Base-by-base conservation (phyloP, 1,140 invertebrate genomes). In the Akabosia matsudoensis region DNA sequence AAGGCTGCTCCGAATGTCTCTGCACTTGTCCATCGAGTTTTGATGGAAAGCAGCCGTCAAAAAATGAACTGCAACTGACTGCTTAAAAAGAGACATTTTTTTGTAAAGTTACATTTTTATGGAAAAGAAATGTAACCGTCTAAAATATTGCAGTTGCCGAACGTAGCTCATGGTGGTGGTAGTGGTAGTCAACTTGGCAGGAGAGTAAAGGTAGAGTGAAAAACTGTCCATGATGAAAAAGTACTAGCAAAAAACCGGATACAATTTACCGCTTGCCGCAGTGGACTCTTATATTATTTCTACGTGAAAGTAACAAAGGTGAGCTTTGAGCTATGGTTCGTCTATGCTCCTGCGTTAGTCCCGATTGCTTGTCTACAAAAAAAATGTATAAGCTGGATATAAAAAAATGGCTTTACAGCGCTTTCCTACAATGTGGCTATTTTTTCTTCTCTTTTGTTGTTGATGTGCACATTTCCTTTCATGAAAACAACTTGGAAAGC, bases 221-320 rank as follows among this genome's bases (percentile, higher is more conserved):
- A 61, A 61, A 61, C 54, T 61, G 54, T 61, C 54, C 54, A 61
- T 61, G 54, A 22, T 61, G 22, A 61, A 67, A 67, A 67, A 30
- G 61, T 30, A 67, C 22, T 24, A 67, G 26, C 28, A 67, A 67
- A n/a, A 67, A 1, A 67, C 61, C 61, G 61, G 61, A 67, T 67
- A 67, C 61, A 31, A 67, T 67, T 67, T 67, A 67, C 61, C 61
- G 61, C 61, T 67, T 67, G 61, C 61, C 61, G 61, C 61, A 67
- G 7, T 67, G 61, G 28, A 67, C 61, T n/a, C 22, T 67, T 67
- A 30, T 56, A 56, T 45, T 45, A 45, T 45, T 45, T 18, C 37
- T 45, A 45, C 37, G 37, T 45, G 37, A 56, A 56, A 56, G 54
- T 56, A 56, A 56, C 22, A 56, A 24, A 56, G 37, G 37, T 45